Percentiles rank a stretch among this genome's conserved stretches.
These are phyloP conservation scores for Callyntrura guangdongensis DNA, from an alignment of 2,888 invertebrate genomes.

Conservation along the genomic window DNA sequence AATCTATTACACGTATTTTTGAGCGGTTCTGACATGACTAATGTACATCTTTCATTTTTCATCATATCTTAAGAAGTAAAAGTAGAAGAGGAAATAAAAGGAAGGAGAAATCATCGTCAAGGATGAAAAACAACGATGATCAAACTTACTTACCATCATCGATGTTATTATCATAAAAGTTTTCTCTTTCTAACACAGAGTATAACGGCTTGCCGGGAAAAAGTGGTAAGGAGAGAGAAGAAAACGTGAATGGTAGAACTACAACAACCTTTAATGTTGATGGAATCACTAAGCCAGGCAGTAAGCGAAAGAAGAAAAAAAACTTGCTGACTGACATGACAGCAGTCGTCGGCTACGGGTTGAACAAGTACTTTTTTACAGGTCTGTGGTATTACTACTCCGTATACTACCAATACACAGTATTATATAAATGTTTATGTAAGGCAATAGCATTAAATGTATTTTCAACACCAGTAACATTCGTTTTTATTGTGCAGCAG, in stretches of 20 bases:
- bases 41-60: slow-evolving; percentile 69
- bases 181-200: not conserved
- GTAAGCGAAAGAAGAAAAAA: not conserved
- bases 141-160: slow-evolving; percentile 61
- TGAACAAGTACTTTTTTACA: slow-evolving; percentile 37
- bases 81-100: slow-evolving; percentile 32
- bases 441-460: slow-evolving; percentile 17
- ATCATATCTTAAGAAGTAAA: slow-evolving; percentile 49
- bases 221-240: not conserved
- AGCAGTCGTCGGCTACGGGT: slow-evolving; percentile 41
- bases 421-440: not conserved
- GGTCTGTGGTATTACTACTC: not conserved
- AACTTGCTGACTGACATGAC: slow-evolving; percentile 62
- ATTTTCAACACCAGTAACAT: slow-evolving; percentile 50
- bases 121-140: slow-evolving; percentile 66
- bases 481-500: slow-evolving; percentile 57
- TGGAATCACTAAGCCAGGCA: slow-evolving; percentile 49
- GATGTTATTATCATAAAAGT: slow-evolving; percentile 62
- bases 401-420: not conserved
- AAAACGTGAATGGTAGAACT: not conserved
- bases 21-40: slow-evolving; percentile 65
- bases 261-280: slow-evolving; percentile 32
- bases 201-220: slow-evolving; percentile 3
- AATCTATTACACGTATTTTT: slow-evolving; percentile 53
- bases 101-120: slow-evolving; percentile 32